Evolutionary conservation across 2,113 vertebrate species (phyloP).

Genomic region (Sakesphorus luctuosus): DNA sequence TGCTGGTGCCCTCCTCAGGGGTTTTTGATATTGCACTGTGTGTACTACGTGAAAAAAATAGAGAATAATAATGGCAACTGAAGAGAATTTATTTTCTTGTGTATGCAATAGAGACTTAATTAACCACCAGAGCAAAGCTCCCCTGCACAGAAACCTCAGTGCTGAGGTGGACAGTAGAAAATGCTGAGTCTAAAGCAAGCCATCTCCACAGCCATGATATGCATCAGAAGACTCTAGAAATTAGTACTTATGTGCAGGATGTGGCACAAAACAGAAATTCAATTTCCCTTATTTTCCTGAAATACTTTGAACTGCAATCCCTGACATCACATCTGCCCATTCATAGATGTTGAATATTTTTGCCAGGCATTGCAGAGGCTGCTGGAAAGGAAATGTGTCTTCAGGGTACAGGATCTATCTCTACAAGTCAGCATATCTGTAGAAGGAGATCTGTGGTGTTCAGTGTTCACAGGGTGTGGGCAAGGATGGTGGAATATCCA

Average conservation of each 20-base stretch:
- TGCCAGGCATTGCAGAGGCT: not conserved
- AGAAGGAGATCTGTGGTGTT: not conserved
- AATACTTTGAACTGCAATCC: not conserved
- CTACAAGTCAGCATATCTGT: not conserved
- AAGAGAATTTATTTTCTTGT: not conserved
- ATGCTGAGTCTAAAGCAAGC: not conserved
- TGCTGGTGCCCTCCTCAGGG: slow-evolving; percentile 64
- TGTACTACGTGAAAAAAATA: not conserved
- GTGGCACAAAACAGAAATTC: not conserved
- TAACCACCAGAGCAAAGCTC: not conserved
- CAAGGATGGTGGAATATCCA: not conserved
- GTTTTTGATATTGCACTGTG: slow-evolving; percentile 38
- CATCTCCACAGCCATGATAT: not conserved
- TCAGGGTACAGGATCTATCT: not conserved
- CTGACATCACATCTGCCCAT: not conserved
- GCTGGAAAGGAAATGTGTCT: not conserved
- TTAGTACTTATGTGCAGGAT: not conserved
- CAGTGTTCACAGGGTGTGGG: not conserved
- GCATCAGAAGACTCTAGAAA: not conserved
- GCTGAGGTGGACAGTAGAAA: not conserved
- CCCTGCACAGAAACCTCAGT: not conserved
- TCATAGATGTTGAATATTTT: not conserved
- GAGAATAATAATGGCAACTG: not conserved
- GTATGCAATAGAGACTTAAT: not conserved
- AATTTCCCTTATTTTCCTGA: not conserved